Percentiles rank a stretch among this genome's conserved stretches.
Conservation (phyloP, 2,888 invertebrate species). For the Cryptocheilus praepositus region DNA sequence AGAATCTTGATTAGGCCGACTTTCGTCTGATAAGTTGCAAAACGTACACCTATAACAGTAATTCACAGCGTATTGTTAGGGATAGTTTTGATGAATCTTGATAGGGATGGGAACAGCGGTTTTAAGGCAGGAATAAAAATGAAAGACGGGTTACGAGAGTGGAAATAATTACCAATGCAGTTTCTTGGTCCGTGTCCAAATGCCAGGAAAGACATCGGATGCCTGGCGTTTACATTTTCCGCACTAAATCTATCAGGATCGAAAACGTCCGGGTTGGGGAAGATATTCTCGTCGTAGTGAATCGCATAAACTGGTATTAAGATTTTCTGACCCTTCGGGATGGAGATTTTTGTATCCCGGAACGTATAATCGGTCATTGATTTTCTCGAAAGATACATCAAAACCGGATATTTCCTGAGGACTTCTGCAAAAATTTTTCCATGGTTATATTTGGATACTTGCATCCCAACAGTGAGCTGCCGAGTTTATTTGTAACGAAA, state of each 20-base stretch:
- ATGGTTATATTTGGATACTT: too few species aligned
- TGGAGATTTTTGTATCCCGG: conserved; percentile 33
- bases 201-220: conserved; percentile 55
- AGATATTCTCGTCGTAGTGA: conserved; percentile 59
- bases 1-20: conserved; percentile 55
- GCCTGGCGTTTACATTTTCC: conserved; percentile 39
- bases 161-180: conserved; percentile 54
- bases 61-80: too few species aligned
- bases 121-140: neutral
- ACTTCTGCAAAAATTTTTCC: conserved; percentile 46
- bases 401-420: conserved; percentile 57
- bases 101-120: too few species aligned
- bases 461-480: too few species aligned
- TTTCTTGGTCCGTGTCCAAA: conserved; percentile 62
- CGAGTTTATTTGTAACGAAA: too few species aligned
- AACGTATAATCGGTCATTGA: conserved; percentile 55
- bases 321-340: conserved; percentile 31
- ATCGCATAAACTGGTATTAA: conserved; percentile 56
- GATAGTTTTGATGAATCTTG: too few species aligned
- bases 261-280: conserved; percentile 57
- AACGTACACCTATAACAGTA: conserved; percentile 19
- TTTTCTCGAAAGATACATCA: conserved; percentile 42
- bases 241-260: conserved; percentile 61
- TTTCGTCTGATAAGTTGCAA: conserved; percentile 52
- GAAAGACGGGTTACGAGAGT: neutral